Percentiles rank a stretch among this genome's conserved stretches.
These are phyloP conservation scores for Frieseomelitta varia DNA, from an alignment of 1,140 invertebrate genomes.

Conservation along the genomic window DNA sequence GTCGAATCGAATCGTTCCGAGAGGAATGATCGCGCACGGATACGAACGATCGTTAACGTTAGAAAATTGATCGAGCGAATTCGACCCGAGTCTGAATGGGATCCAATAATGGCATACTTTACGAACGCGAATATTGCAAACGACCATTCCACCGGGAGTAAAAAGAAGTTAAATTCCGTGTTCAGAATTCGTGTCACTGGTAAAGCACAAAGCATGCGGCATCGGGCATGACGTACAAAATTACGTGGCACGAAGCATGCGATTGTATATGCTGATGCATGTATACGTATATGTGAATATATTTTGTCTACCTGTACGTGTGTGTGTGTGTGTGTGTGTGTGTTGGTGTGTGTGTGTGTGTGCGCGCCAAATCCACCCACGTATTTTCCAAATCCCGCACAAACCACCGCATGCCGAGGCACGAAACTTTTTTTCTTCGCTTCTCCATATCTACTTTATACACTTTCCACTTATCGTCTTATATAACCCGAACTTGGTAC, in stretches of 20 bases:
- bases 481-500: conserved; percentile 51
- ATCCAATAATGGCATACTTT: conserved; percentile 8
- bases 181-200: conserved; percentile 60
- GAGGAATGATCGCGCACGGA: background rate
- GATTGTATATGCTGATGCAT: conserved; percentile 51
- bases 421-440: conserved; percentile 62
- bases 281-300: background rate
- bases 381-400: conserved; percentile 44
- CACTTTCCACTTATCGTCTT: conserved; percentile 65
- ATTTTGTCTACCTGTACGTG: background rate
- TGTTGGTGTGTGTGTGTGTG: background rate
- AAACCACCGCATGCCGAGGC: conserved; percentile 63
- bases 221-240: conserved; percentile 48
- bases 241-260: conserved; percentile 53
- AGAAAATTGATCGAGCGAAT: conserved; percentile 12
- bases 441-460: conserved; percentile 66
- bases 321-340: background rate
- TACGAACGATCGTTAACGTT: background rate
- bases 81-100: conserved; percentile 8
- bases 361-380: background rate
- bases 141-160: background rate
- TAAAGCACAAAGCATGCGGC: conserved; percentile 52
- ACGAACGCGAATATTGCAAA: conserved; percentile 10
- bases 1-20: background rate
- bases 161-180: conserved; percentile 45